Evolutionary conservation across 1,140 invertebrate species (phyloP), one percentile per base, ranked within the genome.

Genomic region (Zaprionus camerounensis): DNA sequence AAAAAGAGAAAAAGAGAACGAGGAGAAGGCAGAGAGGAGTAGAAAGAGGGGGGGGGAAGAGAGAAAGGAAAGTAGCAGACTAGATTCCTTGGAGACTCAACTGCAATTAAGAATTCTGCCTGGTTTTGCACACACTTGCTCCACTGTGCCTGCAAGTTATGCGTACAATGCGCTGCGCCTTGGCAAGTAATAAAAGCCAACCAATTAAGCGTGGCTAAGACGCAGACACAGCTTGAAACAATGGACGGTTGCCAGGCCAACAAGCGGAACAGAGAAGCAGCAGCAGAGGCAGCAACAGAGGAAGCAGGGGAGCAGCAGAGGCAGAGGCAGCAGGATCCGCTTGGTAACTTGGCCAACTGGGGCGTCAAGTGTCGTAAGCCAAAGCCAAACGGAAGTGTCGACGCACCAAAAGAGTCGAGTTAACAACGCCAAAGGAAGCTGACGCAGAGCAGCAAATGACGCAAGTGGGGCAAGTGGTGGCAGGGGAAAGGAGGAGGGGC

Each of bases 181-280:
- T 76, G 81, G 62, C 72, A 80, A 90, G 81, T 90, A 90, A 90
- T 90, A 90, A 90, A 90, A 90, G 85, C 85, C 41, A 90, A 82
- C 85, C 85, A 90, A 90, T 90, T 90, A 90, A 90, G 85, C 85
- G 76, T 82, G 81, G 81, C 85, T 71, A 85, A 91, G 86, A 76
- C 78, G 72, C 81, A 62, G 81, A 34, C 71, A 63, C 58, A 75
- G 73, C 79, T 71, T 63, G 75, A 73, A 83, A 87, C 81, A 88
- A 86, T 86, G 80, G 62, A 64, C 46, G 69, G 20, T 58, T 69
- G 72, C 58, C 55, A 38, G 36, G 53, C 26, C 13, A 56, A 51
- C 46, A 22, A 12, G 46, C 12, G 20, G 46, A 24, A 22, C 46
- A 12, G 9, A 20, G 7, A 2, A 49, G 7, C 3, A 20, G 11